These are phyloP conservation scores for Gnathonemus longibarbis DNA, from an alignment of 2,113 vertebrate species.

Conservation along the genomic window DNA sequence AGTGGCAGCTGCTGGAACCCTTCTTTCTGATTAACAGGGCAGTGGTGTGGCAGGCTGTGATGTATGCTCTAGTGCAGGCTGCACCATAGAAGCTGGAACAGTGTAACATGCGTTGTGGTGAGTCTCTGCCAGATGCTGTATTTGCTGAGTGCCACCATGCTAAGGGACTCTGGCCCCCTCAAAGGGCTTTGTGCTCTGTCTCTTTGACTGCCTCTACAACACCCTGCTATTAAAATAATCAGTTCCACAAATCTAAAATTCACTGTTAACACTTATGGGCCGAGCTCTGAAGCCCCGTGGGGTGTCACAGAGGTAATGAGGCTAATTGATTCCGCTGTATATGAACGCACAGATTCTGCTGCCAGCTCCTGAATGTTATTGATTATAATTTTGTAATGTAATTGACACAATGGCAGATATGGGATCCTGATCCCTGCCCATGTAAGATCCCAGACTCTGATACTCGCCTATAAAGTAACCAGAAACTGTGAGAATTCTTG, in stretches of 20 bases:
- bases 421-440: background rate
- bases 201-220: slow-evolving; percentile 21
- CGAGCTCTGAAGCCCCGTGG: slow-evolving; percentile 29
- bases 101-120: slow-evolving; percentile 42
- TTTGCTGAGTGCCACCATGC: slow-evolving; percentile 57
- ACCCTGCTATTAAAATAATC: slow-evolving; percentile 18
- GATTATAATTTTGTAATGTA: slow-evolving; percentile 27
- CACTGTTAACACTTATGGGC: background rate
- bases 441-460: background rate
- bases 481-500: background rate
- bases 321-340: slow-evolving; percentile 36
- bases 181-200: background rate
- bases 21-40: slow-evolving; percentile 14
- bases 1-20: slow-evolving; percentile 53
- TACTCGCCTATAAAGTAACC: background rate
- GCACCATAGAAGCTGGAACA: slow-evolving; percentile 28
- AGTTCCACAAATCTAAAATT: slow-evolving; percentile 4
- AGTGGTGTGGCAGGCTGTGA: slow-evolving; percentile 38
- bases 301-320: slow-evolving; percentile 36
- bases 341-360: slow-evolving; percentile 34
- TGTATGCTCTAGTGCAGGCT: slow-evolving; percentile 43
- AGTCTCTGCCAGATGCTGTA: slow-evolving; percentile 57
- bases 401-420: background rate
- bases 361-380: slow-evolving; percentile 38
- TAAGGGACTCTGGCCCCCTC: background rate